phyloP scores from a whole-genome alignment of 1,140 invertebrate species.

The Ceratoteleas bidentatus region DNA sequence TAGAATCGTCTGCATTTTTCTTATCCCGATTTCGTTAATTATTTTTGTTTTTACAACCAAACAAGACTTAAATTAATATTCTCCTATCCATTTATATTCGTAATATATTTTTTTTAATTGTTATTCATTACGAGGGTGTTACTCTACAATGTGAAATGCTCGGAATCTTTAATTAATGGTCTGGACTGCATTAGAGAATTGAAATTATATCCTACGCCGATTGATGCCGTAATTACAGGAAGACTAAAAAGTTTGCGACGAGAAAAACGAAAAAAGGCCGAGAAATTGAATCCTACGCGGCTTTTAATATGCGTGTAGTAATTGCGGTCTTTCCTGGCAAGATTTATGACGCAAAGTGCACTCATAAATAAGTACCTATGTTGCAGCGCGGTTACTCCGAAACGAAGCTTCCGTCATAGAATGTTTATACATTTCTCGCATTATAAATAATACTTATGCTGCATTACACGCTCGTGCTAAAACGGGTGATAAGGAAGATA shows the following conservation, averaged over 20 bases:
- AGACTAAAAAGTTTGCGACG: conserved; percentile 28
- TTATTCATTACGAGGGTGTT: too few species aligned
- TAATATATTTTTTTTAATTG: too few species aligned
- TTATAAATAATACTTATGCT: conserved; percentile 67
- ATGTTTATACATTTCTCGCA: conserved; percentile 70
- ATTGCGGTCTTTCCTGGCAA: conserved; percentile 76
- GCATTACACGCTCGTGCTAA: conserved; percentile 63
- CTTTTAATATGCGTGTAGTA: conserved; percentile 79
- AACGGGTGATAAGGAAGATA: conserved; percentile 64
- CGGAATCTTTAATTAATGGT: conserved; percentile 33
- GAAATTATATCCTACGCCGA: conserved; percentile 21
- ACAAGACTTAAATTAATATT: too few species aligned
- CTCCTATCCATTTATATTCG: too few species aligned
- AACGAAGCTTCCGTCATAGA: conserved; percentile 74
- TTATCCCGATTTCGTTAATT: too few species aligned
- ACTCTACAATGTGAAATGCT: too few species aligned
- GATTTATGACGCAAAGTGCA: conserved; percentile 76
- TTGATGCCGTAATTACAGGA: conserved; percentile 48
- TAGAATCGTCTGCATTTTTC: too few species aligned
- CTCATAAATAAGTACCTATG: conserved; percentile 75
- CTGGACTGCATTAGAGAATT: conserved; percentile 27
- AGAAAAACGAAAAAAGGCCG: conserved; percentile 30
- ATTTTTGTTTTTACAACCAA: too few species aligned
- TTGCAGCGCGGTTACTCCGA: conserved; percentile 66
- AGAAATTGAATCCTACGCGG: conserved; percentile 70